Base-by-base conservation (phyloP, 2,797 vertebrate species). In the Oreortyx pictus region DNA sequence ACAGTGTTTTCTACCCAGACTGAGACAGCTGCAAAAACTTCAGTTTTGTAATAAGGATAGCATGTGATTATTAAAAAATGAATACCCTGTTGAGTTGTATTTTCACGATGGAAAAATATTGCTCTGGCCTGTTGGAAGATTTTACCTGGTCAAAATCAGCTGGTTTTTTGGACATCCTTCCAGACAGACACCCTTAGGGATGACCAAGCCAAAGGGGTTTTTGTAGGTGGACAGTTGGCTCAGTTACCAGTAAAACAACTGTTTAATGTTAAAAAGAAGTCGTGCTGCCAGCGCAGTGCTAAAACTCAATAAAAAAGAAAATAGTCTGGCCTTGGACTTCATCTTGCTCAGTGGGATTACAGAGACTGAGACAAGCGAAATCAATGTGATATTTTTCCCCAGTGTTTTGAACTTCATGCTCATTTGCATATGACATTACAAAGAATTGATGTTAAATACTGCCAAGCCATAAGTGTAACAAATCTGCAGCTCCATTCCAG, bases 381-480 rank as follows among this genome's bases (percentile, higher is more conserved):
- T 41, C 0, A 0, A 2, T 41, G 22, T 9, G n/a, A 27, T 50
- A 17, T 62, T 89, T 61, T 57, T 0, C 19, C 35, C 17, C 13
- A 3, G 15, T 54, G 54, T 90, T 93, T 92, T 90, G 75, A 89
- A 54, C 50, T 81, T 59, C 14, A 27, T 56, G 22, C 78, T 88
- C 24, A 5, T 76, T 93, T 82, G n/a, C 73, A 66, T 62, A 31
- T 95, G 72, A 68, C n/a, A 27, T 62, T 88, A 50, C 54, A 85
- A 80, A 89, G 73, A 86, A 54, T 29, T 35, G 87, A 23, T 31
- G 33, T 12, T 47, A 86, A 86, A 92, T 76, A 39, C 47, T 94
- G 87, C 86, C 90, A 86, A 93, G 79, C 75, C 82, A 57, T 14
- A 56, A 75, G 66, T 83, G 66, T 61, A 46, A 70, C 70, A 73